Evolutionary conservation across 2,797 vertebrate genomes (phyloP), one percentile per base, ranked within the genome.

Genomic region (Anguilla anguilla): DNA sequence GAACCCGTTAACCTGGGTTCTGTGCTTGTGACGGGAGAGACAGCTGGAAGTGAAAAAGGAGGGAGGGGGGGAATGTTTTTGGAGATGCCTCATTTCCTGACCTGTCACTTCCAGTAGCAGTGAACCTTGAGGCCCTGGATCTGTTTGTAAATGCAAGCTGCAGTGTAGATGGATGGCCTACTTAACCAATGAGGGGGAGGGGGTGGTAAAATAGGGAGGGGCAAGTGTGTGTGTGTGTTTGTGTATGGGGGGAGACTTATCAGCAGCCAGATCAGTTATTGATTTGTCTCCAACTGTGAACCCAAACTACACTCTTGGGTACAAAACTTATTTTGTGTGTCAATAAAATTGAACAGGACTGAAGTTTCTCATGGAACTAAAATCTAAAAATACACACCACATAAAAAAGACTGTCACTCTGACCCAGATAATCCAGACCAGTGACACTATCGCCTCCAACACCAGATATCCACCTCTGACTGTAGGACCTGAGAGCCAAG

Each of bases 31-130:
- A 51, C n/a, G 43, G 19, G 28, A 51, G 79, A 11, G 46, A 51
- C 79, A 82, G 79, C 22, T 82, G 43, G 79, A 82, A 51, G 28
- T 82, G 79, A 51, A n/a, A 5, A 51, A 46, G 55, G 64, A 28
- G 25, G 64, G 22, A 9, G 31, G 43, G 9, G 9, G 74, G 19
- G 74, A 7, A 43, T 6, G 39, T 22, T 43, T 81, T 81, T 81
- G 17, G 22, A 49, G 6, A 82, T 19, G 46, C 19, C 79, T 82
- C 22, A 82, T 51, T 82, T 51, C 79, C 79, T 82, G 79, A 2
- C 43, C 79, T 82, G 79, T 51, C 79, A 49, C 79, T 82, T 82
- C 79, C 46, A 51, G 79, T 82, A 46, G 46, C 79, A 82, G 43
- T 82, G 22, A 51, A 82, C 79, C 22, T 46, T 46, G 28, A 82